Base-by-base conservation (phyloP, 2,888 invertebrate species). In the Crossocerus cetratus region DNA sequence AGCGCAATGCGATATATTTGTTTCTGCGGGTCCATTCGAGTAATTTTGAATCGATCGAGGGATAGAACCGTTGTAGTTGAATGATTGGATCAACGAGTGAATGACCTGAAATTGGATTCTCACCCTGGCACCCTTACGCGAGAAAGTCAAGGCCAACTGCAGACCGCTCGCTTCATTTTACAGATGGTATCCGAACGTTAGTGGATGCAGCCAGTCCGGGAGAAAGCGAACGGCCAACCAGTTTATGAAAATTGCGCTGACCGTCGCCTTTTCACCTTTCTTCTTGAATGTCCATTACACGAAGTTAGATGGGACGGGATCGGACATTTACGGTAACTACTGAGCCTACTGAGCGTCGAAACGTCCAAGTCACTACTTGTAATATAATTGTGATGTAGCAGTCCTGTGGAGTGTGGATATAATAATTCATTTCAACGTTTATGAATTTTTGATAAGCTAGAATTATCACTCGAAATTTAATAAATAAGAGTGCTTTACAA, bases 91-190 rank as follows among this genome's bases (percentile, higher is more conserved):
- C 23, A 32, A 32, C 11, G 32, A 32, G 1, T 32, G 32, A 11
- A 32, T 11, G 32, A 32, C 8, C 11, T 32, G 32, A 2, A 32
- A 32, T 32, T 32, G 32, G 32, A 32, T 32, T 32, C 5, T 32
- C 5, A 32, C 23, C 23, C 23, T 32, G 2, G 23, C 23, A 32
- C 1, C 23, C 23, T 32, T 76, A 72, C 70, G 61, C 60, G 78
- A 74, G 82, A 80, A 83, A 83, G 83, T 81, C 82, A 83, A 81
- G 83, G 80, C 69, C 77, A 70, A 71, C 69, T 57, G 69, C 64
- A 70, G 68, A 64, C 68, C 73, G 55, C 72, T 55, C 20, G 59
- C 53, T 55, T 75, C 62, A 49, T 75, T 64, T 74, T 65, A 67
- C 65, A 16, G 23, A 16, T 43, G 42, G 16, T n/a, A n/a, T 59